A percentile compares a stretch with the other conserved stretches of the same genome.
phyloP scores from a whole-genome alignment of 2,797 vertebrate species.

The Malurus splendens region DNA sequence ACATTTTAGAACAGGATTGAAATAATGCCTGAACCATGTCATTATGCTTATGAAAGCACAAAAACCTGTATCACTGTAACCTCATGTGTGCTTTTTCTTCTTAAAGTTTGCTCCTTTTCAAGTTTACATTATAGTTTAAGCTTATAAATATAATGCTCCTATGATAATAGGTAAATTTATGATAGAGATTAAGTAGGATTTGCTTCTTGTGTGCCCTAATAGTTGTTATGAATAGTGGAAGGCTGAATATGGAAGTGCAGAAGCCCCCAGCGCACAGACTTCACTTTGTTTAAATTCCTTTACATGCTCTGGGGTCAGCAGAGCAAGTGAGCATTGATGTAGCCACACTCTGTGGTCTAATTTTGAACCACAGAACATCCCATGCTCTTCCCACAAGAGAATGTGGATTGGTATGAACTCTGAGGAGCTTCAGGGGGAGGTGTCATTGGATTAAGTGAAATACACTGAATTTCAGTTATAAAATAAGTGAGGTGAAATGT shows the following conservation, averaged over 20 bases:
- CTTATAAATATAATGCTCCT: neutral
- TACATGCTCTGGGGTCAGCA: neutral
- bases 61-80: neutral
- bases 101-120: neutral
- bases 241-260: neutral
- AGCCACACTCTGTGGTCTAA: neutral
- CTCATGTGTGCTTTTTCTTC: neutral
- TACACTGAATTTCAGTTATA: neutral
- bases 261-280: neutral
- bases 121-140: neutral
- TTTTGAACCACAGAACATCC: neutral
- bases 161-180: neutral
- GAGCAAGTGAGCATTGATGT: neutral
- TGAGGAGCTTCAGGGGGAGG: neutral
- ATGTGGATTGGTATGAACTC: neutral
- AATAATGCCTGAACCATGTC: neutral
- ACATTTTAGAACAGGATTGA: neutral
- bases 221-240: neutral
- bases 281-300: neutral
- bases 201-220: neutral
- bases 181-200: neutral
- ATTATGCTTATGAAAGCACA: neutral
- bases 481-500: neutral
- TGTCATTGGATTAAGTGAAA: neutral
- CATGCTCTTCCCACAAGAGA: neutral